These are phyloP conservation scores for Eulemur coronatus DNA, from an alignment of 2,797 vertebrate species.

Conservation along the genomic window DNA sequence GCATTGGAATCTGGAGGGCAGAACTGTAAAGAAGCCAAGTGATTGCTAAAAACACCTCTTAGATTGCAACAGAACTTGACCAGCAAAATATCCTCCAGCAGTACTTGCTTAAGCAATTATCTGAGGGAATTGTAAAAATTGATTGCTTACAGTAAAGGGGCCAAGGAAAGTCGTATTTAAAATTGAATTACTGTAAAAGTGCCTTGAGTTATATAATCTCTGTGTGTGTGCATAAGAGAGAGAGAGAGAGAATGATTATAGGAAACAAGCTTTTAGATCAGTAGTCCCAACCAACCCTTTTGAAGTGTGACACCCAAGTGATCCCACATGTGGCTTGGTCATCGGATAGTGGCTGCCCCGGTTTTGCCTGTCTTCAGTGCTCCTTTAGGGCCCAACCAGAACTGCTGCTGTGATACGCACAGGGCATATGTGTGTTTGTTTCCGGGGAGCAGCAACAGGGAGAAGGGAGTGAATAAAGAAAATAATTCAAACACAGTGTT, in stretches of 20 bases:
- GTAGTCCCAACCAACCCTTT: not conserved
- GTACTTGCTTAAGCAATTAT: conserved; percentile 41
- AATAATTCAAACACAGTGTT: not conserved
- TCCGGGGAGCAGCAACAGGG: not conserved
- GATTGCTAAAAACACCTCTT: conserved; percentile 35
- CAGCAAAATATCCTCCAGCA: not conserved
- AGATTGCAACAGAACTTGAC: not conserved
- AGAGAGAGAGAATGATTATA: not conserved
- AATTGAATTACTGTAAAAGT: not conserved
- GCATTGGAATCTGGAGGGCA: not conserved
- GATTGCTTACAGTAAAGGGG: not conserved
- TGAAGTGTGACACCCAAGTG: not conserved
- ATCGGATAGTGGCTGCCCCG: not conserved
- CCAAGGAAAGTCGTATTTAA: not conserved
- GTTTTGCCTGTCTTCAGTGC: not conserved
- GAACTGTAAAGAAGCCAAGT: conserved; percentile 25
- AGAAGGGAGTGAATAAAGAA: not conserved
- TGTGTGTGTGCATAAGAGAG: not conserved
- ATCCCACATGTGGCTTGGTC: not conserved
- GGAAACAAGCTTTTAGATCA: not conserved
- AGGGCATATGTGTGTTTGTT: not conserved
- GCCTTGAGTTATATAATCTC: not conserved
- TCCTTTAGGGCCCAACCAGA: not conserved
- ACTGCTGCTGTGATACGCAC: not conserved
- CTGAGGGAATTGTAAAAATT: conserved; percentile 18